Evolutionary conservation across 2,113 vertebrate species (phyloP).

Genomic region (Paedocypris sp.): DNA sequence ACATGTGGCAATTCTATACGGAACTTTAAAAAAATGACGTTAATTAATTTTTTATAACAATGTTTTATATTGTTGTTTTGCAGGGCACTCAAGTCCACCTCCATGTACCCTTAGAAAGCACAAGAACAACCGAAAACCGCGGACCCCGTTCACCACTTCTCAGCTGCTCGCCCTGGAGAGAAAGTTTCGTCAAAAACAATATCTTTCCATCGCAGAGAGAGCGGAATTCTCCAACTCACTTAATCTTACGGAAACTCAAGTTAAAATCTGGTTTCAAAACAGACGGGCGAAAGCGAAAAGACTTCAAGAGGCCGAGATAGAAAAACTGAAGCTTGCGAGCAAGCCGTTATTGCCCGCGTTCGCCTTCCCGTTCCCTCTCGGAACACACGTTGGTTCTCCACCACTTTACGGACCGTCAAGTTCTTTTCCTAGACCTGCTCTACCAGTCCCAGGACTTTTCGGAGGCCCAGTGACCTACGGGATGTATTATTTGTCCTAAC

Average conservation of each 20-base stretch:
- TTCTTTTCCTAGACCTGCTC: conserved; percentile 40
- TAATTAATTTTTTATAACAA: too few relatives aligned
- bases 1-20: too few relatives aligned
- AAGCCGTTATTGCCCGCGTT: conserved; percentile 54
- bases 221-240: conserved; percentile 52
- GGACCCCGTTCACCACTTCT: conserved; percentile 57
- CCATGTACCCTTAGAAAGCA: conserved; percentile 49
- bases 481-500: conserved; percentile 60
- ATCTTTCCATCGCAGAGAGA: conserved; percentile 52
- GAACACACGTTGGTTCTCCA: conserved; percentile 39
- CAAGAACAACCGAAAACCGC: conserved; percentile 59
- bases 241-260: conserved; percentile 59
- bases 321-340: conserved; percentile 54
- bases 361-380: conserved; percentile 49
- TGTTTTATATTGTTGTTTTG: not conserved
- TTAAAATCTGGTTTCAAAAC: conserved; percentile 66
- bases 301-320: conserved; percentile 58
- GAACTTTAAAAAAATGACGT: too few relatives aligned
- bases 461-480: conserved; percentile 52
- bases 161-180: conserved; percentile 55
- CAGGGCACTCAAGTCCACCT: conserved; percentile 48
- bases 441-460: conserved; percentile 48
- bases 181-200: conserved; percentile 59
- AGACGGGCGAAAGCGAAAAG: conserved; percentile 58
- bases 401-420: conserved; percentile 38